Base-by-base conservation (phyloP, 2,888 invertebrate species). In the Spodoptera exigua region DNA sequence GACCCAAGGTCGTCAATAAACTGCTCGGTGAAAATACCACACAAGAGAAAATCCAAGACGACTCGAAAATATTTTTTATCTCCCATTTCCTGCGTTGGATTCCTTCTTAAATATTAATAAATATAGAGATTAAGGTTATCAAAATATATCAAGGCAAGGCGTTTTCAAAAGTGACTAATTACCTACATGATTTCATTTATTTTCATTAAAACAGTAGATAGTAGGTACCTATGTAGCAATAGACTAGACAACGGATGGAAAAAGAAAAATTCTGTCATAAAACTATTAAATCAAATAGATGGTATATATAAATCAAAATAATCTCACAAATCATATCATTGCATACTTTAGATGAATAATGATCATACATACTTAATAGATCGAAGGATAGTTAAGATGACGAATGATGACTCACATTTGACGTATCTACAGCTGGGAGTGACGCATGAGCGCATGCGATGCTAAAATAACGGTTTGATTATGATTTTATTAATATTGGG, bases 1-100 rank as follows among this genome's bases (percentile, higher is more conserved):
- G 47, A 54, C 52, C 49, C 75, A 77, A 77, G 76, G 78, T 45
- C 73, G 59, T 45, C 43, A 63, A 58, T 70, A 68, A 70, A 74
- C 53, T 12, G 43, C 47, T 64, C 51, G 59, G 61, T 71, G 65
- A 70, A 76, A 74, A 76, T 68, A 73, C 55, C 55, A 60, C 54
- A 41, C 35, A 55, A 34, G 45, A 67, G 53, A 58, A 67, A 46
- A 65, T 66, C 45, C 35, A 48, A 56, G 57, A 59, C 32, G 41
- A 49, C 43, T 40, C 40, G 37, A 51, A 65, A 54, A 57, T 45
- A 55, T 70, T 60, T 59, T 27, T 47, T 45, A 49, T 48, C 36
- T 45, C 17, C 37, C 21, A 49, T 52, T 61, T 67, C 45, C 37
- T 67, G 13, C 14, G 37, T 32, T 16, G 12, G 27, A 45, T 45